Evolutionary conservation across 2,113 vertebrate genomes (phyloP), one percentile per base, ranked within the genome.

Genomic region (Triplophysa tibetana): DNA sequence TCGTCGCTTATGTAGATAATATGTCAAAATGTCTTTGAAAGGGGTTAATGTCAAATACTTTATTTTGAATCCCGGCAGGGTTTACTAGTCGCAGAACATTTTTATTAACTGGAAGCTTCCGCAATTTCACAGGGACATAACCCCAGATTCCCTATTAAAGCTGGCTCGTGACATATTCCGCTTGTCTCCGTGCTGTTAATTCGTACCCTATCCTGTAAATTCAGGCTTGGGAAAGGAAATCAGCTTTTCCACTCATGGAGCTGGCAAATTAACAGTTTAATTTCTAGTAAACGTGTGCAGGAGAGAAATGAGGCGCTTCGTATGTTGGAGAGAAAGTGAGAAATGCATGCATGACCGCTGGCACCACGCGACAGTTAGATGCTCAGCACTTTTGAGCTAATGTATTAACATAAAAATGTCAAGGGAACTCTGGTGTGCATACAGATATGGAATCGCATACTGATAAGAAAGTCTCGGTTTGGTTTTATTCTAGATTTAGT

Each of bases 221-320:
- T 77, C 68, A 75, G 63, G 52, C 76, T 65, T 81, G 60, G 73
- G 33, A 16, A 75, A 80, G 79, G 61, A 83, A 83, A 75, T 80
- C 50, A 52, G 64, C 64, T 60, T 60, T 69, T 50, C 67, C 50
- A 58, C 58, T 38, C 26, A n/a, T 66, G 75, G 52, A 76, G 73
- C 64, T 29, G 23, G 50, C 78, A 85, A 80, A 85, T 85, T 80
- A 85, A 84, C 45, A 58, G 75, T 85, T 67, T 83, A 74, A 78
- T 80, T 80, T 80, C 69, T 33, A 10, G 29, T 60, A 61, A 70
- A 80, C 77, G 11, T 60, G 43, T 43, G 60, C 54, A 73, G 65
- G 38, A 43, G 61, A 24, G 26, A 33, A 70, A 83, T 29, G 33
- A 81, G 52, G 54, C 9, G 19, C 12, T 74, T 26, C 19, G 62